phyloP scores from a whole-genome alignment of 2,888 invertebrate species.

The Scelioninae gen. 2 region DNA sequence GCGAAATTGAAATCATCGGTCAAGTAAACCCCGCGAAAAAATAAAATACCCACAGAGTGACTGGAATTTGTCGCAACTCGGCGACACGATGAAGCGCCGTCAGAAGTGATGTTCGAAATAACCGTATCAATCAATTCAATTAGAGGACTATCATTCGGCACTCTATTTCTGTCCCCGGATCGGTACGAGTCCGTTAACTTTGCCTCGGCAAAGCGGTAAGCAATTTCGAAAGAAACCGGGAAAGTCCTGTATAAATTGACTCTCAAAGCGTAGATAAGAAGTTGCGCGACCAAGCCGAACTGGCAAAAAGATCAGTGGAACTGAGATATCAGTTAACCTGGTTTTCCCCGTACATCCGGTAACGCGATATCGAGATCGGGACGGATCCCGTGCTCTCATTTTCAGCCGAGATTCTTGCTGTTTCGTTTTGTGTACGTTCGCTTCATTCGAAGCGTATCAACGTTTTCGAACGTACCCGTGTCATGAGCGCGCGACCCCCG shows the following conservation, averaged over 20 bases:
- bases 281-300: constrained; percentile 42
- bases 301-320: constrained; percentile 54
- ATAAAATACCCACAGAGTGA: not conserved
- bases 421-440: constrained; percentile 40
- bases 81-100: constrained; percentile 11
- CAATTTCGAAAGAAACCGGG: constrained; percentile 50
- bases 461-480: constrained; percentile 42
- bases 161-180: constrained; percentile 9
- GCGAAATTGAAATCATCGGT: not conserved
- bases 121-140: constrained; percentile 46
- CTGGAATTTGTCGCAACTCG: constrained; percentile 9
- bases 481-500: constrained; percentile 38
- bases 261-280: constrained; percentile 57
- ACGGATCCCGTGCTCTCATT: constrained; percentile 41
- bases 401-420: constrained; percentile 38
- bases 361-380: constrained; percentile 49
- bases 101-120: constrained; percentile 29
- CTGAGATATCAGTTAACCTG: constrained; percentile 58
- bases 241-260: constrained; percentile 55
- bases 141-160: constrained; percentile 35
- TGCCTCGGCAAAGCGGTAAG: constrained; percentile 41
- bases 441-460: constrained; percentile 39
- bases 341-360: constrained; percentile 55
- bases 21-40: not conserved
- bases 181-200: constrained; percentile 23